Evolutionary conservation across 2,888 invertebrate species (phyloP), one percentile per base, ranked within the genome.

Genomic region (Leucophenga maculata): DNA sequence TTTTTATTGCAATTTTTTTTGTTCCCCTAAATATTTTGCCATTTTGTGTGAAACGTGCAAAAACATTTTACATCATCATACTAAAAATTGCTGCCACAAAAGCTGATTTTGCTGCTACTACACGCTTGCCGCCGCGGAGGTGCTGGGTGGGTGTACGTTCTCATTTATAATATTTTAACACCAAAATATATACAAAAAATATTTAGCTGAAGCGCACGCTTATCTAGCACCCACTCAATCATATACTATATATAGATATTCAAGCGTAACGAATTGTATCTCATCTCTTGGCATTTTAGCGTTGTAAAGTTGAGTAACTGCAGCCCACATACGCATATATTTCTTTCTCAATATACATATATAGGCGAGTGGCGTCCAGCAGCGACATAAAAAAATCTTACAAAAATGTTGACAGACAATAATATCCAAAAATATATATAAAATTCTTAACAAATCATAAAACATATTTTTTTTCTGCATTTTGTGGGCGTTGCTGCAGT

Each of bases 31-130:
- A 68, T 69, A 50, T 57, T 64, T 52, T 55, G 22, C 72, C 39
- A 39, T 39, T 71, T 65, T 67, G 72, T 69, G 73, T 71, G 65
- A 50, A 69, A 72, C 62, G 67, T 71, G 83, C 71, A 69, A 75
- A 74, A 68, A 64, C 71, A 69, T 82, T 79, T 78, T 69, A 71
- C 80, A 72, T 67, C 32, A 71, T 73, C 39, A 65, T 72, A 68
- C 74, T 68, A 75, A 75, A 74, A 67, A 52, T 54, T 68, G 31
- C 52, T 31, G 65, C 52, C 52, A 13, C 13, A 50, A 50, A 22
- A 39, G 55, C 64, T 68, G 68, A 52, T 62, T 73, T 67, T 65
- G 69, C 68, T 65, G 69, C 72, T 69, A 74, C 72, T 75, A 70
- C n/a, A n/a, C n/a, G n/a, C 68, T 26, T 26, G 26, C 26, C 2